A percentile compares a stretch with the other conserved stretches of the same genome.
Evolutionary conservation across 1,140 invertebrate genomes (phyloP).

Genomic region (Metaphire vulgaris): DNA sequence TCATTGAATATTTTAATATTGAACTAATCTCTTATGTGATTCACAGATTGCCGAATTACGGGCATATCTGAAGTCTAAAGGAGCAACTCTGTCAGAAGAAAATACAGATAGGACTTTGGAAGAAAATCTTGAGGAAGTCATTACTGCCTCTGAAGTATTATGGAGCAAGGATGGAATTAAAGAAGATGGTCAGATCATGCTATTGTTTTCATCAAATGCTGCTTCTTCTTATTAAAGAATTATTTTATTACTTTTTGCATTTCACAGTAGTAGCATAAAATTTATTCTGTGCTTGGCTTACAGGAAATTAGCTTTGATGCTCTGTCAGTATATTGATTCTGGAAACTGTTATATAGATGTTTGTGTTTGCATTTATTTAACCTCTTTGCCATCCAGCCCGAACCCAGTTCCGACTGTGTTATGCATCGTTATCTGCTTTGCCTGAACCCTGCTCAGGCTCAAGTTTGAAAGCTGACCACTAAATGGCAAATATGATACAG

Average conservation of each 20-base stretch:
- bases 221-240: constrained; percentile 61
- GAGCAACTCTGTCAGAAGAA: constrained; percentile 82
- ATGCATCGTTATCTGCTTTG: too few relatives aligned
- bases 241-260: constrained; percentile 74
- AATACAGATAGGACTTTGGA: constrained; percentile 81
- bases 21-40: too few relatives aligned
- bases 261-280: neutral
- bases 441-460: too few relatives aligned
- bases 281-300: neutral
- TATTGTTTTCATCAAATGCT: constrained; percentile 19
- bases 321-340: constrained; percentile 1
- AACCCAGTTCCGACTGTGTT: too few relatives aligned
- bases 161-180: constrained; percentile 64
- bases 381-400: too few relatives aligned
- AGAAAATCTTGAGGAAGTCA: constrained; percentile 89
- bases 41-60: constrained; percentile 77
- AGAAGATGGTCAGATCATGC: constrained; percentile 41
- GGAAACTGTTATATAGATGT: neutral
- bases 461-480: too few relatives aligned
- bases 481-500: too few relatives aligned
- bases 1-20: too few relatives aligned
- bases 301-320: constrained; percentile 3
- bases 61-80: constrained; percentile 78
- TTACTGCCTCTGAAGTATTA: constrained; percentile 83
- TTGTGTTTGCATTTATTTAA: too few relatives aligned